These are phyloP conservation scores for Etheostoma cragini DNA, from an alignment of 2,113 vertebrate genomes.

Conservation along the genomic window DNA sequence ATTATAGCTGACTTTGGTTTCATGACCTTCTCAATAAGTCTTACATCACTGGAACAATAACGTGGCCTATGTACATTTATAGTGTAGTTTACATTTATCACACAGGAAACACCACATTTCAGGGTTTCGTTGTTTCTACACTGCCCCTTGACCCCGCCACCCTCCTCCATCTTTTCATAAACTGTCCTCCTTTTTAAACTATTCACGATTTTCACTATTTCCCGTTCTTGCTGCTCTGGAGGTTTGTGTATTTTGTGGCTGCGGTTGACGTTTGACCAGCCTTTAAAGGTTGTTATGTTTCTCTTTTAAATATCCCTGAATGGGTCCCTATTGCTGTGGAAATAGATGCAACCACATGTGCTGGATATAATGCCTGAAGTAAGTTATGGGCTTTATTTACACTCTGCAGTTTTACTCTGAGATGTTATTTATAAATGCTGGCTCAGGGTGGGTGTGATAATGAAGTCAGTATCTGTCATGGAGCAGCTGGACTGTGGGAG, in stretches of 20 bases:
- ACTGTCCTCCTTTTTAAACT: background rate
- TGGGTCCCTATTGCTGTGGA: slow-evolving; percentile 11
- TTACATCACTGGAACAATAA: no score
- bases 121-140: slow-evolving; percentile 9
- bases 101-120: background rate
- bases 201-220: background rate
- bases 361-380: slow-evolving; percentile 8
- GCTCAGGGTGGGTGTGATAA: slow-evolving; percentile 43
- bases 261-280: background rate
- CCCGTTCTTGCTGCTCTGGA: background rate
- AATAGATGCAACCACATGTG: background rate
- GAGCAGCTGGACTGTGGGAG: slow-evolving; percentile 47
- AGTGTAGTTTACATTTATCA: no score
- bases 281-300: background rate
- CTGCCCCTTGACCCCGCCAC: slow-evolving; percentile 7
- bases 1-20: no score
- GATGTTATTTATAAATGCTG: slow-evolving; percentile 64
- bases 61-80: no score
- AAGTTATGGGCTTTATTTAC: slow-evolving; percentile 47
- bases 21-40: no score
- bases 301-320: background rate
- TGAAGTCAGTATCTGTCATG: slow-evolving; percentile 34
- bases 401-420: slow-evolving; percentile 32
- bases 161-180: background rate
- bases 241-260: background rate